Evolutionary conservation across 2,797 vertebrate genomes (phyloP).

Genomic region (Mergus octosetaceus): DNA sequence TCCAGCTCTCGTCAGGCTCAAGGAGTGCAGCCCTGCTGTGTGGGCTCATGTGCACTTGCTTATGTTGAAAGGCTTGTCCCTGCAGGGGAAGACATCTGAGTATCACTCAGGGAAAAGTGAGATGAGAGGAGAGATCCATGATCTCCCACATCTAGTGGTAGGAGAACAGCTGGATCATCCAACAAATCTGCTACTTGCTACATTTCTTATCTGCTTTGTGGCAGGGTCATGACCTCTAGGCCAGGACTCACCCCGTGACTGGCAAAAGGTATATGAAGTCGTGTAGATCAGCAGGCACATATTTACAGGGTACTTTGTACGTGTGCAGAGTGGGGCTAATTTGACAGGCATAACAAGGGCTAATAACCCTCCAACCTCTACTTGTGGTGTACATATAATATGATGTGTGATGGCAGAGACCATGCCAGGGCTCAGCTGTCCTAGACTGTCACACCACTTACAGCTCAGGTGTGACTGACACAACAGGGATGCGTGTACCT

Average conservation of each 20-base stretch:
- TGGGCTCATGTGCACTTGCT: neutral
- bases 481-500: fast-evolving
- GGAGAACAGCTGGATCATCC: neutral
- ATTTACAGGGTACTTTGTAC: neutral
- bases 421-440: neutral
- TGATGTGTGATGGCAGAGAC: neutral
- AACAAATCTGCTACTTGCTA: neutral
- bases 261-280: neutral
- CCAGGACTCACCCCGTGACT: neutral
- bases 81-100: neutral
- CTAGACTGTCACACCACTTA: fast-evolving
- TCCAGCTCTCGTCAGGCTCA: neutral
- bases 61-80: neutral
- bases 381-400: fast-evolving
- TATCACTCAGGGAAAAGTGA: neutral
- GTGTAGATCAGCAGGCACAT: neutral
- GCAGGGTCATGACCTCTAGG: neutral
- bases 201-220: neutral
- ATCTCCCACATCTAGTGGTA: neutral
- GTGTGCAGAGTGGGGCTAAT: neutral
- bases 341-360: neutral
- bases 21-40: neutral
- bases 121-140: neutral
- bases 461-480: fast-evolving
- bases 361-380: neutral